These are phyloP conservation scores for Atherinomorus stipes DNA, from an alignment of 2,113 vertebrate genomes.

Conservation along the genomic window DNA sequence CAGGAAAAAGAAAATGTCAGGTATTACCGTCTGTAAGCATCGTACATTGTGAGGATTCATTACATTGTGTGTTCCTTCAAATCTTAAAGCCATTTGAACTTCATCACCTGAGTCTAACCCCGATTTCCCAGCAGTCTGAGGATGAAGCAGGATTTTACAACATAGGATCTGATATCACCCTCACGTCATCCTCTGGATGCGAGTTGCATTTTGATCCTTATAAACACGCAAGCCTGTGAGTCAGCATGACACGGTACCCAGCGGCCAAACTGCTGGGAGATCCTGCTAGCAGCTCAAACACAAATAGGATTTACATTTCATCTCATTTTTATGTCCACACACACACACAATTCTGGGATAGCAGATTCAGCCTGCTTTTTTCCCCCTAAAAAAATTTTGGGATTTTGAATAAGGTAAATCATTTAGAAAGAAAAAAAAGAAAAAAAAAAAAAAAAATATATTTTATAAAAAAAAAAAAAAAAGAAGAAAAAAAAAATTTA, in stretches of 20 bases:
- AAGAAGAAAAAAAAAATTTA: too few species aligned
- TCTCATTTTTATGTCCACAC: constrained; percentile 18
- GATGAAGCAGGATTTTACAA: constrained; percentile 24
- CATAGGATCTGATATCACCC: constrained; percentile 46
- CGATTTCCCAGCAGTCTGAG: constrained; percentile 11
- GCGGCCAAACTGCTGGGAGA: constrained; percentile 49
- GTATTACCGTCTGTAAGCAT: too few species aligned
- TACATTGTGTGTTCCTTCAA: too few species aligned
- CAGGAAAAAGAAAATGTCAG: too few species aligned
- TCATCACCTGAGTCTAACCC: constrained; percentile 1
- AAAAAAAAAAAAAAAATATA: too few species aligned
- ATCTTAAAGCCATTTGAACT: not conserved
- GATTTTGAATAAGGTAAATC: too few species aligned
- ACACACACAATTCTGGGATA: not conserved
- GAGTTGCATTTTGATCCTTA: constrained; percentile 53
- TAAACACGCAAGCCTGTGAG: constrained; percentile 51
- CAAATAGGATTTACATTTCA: constrained; percentile 28
- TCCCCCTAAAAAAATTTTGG: not conserved
- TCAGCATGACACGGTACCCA: constrained; percentile 58
- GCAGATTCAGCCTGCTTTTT: not conserved
- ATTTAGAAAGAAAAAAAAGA: too few species aligned
- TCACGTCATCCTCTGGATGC: constrained; percentile 41
- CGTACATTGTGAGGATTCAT: not conserved
- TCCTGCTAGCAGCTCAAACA: constrained; percentile 33
- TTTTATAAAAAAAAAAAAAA: too few species aligned